Evolutionary conservation across 2,888 invertebrate species (phyloP).

Genomic region (Gnatocerus cornutus): DNA sequence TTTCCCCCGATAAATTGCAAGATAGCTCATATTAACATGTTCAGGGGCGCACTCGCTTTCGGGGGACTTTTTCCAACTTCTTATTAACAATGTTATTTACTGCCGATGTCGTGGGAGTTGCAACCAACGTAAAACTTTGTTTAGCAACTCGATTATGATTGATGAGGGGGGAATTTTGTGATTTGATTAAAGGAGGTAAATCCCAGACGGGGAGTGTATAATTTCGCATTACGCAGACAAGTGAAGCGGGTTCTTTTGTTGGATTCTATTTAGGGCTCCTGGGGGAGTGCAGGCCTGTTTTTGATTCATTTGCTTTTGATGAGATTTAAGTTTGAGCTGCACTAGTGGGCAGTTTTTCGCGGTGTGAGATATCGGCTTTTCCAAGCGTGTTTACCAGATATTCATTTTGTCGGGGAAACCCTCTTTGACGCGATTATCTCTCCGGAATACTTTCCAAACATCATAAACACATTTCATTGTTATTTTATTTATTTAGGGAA

Average conservation of each 20-base stretch:
- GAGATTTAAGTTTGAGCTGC: too few relatives aligned
- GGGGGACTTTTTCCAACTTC: constrained; percentile 3
- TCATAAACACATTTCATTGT: constrained; percentile 26
- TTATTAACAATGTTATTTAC: constrained; percentile 29
- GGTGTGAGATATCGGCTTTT: background rate
- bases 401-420: background rate
- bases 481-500: constrained; percentile 25
- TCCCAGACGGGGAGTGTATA: constrained; percentile 22
- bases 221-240: constrained; percentile 47
- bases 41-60: background rate
- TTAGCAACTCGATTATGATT: constrained; percentile 37
- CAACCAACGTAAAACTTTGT: constrained; percentile 16
- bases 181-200: constrained; percentile 34
- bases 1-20: constrained; percentile 19
- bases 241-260: constrained; percentile 50
- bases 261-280: constrained; percentile 39
- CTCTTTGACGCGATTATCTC: constrained; percentile 18
- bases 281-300: background rate
- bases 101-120: background rate
- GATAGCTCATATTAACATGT: constrained; percentile 22
- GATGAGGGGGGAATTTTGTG: constrained; percentile 38
- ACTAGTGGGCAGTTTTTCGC: too few relatives aligned
- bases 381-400: constrained; percentile 6
- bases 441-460: constrained; percentile 17
- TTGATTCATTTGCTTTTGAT: background rate